Conservation (phyloP, 1,140 invertebrate species). For the Charaxes varanes region DNA sequence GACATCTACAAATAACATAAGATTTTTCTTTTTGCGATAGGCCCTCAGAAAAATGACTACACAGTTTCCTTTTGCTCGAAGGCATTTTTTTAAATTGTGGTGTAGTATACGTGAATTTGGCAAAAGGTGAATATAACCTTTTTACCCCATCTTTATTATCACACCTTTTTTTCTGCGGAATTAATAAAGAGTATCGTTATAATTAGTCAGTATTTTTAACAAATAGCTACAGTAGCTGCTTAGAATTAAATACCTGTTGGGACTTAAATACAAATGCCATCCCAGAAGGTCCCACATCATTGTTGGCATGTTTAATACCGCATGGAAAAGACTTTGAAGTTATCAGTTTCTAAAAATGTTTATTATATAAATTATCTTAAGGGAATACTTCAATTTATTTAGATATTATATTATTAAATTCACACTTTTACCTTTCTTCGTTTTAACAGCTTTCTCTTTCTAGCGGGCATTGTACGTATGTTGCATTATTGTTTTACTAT, state of each 20-base stretch:
- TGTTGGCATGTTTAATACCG: background rate
- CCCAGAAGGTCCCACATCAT: background rate
- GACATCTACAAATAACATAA: conserved; percentile 47
- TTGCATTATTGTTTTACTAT: too few relatives aligned
- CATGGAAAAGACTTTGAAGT: conserved; percentile 4
- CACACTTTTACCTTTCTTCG: conserved; percentile 29
- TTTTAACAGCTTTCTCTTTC: conserved; percentile 27
- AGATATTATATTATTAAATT: background rate
- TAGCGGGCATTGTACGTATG: conserved; percentile 24
- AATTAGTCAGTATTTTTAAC: background rate
- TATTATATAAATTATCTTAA: too few relatives aligned
- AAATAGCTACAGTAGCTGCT: background rate
- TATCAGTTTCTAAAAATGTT: conserved; percentile 6
- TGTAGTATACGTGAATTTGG: conserved; percentile 25
- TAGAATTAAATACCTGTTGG: background rate
- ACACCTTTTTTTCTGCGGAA: conserved; percentile 26
- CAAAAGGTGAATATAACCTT: conserved; percentile 34
- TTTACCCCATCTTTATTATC: conserved; percentile 31
- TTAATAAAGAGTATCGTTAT: background rate
- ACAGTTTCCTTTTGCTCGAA: too few relatives aligned
- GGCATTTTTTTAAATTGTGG: conserved; percentile 17
- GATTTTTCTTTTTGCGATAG: conserved; percentile 50
- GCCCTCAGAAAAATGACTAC: conserved; percentile 24
- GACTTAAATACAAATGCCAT: background rate
- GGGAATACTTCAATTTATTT: too few relatives aligned